These are phyloP conservation scores for Salticus scenicus DNA, from an alignment of 2,888 invertebrate species.

Conservation along the genomic window DNA sequence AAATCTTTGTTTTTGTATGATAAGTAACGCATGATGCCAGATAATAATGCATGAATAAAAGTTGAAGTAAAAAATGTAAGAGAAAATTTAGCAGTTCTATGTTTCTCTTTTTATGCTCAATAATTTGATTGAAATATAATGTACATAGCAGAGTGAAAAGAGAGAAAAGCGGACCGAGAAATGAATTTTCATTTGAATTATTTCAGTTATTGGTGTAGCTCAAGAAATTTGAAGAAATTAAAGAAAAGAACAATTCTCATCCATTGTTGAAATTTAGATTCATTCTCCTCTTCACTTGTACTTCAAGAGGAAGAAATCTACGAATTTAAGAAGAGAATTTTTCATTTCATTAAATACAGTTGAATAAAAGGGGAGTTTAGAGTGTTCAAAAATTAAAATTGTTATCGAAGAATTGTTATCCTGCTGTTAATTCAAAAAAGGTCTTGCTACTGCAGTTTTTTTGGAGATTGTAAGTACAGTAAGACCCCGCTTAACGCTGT, in stretches of 20 bases:
- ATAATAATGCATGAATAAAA: too few species aligned
- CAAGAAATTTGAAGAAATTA: background rate
- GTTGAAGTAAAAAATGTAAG: too few species aligned
- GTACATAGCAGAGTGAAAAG: background rate
- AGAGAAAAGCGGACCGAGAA: background rate
- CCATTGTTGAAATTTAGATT: background rate
- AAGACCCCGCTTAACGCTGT: too few species aligned
- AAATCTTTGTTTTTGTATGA: background rate
- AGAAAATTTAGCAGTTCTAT: too few species aligned
- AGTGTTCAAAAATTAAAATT: too few species aligned
- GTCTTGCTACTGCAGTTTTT: too few species aligned
- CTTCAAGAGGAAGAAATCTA: background rate
- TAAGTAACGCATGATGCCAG: too few species aligned
- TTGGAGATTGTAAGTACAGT: too few species aligned
- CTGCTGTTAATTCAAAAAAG: too few species aligned
- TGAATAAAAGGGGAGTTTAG: too few species aligned
- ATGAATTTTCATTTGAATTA: slow-evolving; percentile 1
- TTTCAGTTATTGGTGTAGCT: background rate
- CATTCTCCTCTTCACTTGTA: background rate
- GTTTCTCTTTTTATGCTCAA: background rate
- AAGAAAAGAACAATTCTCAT: background rate
- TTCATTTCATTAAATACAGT: too few species aligned
- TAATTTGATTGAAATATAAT: slow-evolving; percentile 6
- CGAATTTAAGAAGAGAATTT: background rate
- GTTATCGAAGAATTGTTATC: too few species aligned